Evolutionary conservation across 2,888 invertebrate species (phyloP), one percentile per base, ranked within the genome.

Genomic region (Archaeoteleia sp.): DNA sequence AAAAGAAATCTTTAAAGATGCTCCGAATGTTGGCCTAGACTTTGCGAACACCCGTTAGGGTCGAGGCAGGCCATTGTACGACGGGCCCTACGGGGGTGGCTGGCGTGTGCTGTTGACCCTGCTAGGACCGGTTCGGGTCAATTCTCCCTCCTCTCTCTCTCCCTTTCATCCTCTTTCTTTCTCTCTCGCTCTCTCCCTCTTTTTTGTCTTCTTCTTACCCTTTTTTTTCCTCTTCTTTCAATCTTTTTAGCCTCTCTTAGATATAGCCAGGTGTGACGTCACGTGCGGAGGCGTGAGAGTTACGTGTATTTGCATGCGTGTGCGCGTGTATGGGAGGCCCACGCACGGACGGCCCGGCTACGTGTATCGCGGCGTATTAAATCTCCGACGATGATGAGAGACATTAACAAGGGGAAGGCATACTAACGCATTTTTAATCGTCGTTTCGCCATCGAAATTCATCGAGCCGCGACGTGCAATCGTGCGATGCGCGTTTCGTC

Each of bases 81-180:
- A 62, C 34, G 67, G 67, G 55, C 46, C 58, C 62, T 68, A 74
- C 65, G 72, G 71, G 74, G 74, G 71, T 73, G 68, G 72, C 53
- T 60, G 65, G 70, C 65, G 67, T 69, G 73, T 72, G 73, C 73
- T 70, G 75, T 77, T 77, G 77, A 77, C 77, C 77, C 77, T 72
- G 79, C 58, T 73, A 72, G 62, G 80, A 82, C 82, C 82, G 82
- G 82, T 82, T 82, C 82, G 75, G 79, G 76, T 80, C 78, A 78
- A n/a, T 72, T 70, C 67, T 70, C 71, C 70, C 54, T 65, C 42
- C 67, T 70, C 70, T 71, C 54, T 62, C 37, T 72, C 73, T 72
- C 71, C 71, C 70, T 70, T 71, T 72, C 74, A 58, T 43, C 9
- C 23, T 29, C 9, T 23, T 9, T 54, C 42, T 66, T 35, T 27